Evolutionary conservation across 2,113 vertebrate genomes (phyloP).

Genomic region (Hemichromis elongatus): DNA sequence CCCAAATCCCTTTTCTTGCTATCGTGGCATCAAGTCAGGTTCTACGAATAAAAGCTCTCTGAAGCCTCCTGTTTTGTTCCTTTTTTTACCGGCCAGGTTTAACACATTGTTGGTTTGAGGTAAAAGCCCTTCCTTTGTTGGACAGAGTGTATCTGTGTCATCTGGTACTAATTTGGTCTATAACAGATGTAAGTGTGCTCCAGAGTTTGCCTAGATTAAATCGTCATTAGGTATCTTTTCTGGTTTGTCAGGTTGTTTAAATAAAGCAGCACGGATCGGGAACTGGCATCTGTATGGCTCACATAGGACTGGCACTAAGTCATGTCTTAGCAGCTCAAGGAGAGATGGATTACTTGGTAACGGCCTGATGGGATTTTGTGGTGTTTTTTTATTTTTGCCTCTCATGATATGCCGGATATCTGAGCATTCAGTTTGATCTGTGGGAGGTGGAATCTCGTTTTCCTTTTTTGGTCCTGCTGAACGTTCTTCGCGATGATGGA

Average conservation of each 20-base stretch:
- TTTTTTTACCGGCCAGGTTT: neutral
- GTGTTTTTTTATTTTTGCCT: neutral
- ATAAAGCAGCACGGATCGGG: neutral
- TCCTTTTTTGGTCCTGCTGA: slow-evolving; percentile 30
- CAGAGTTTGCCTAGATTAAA: neutral
- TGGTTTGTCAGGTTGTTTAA: neutral
- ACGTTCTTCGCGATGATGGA: neutral
- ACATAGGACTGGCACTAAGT: neutral
- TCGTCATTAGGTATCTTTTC: neutral
- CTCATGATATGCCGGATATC: neutral
- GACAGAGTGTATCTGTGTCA: neutral
- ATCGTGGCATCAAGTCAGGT: slow-evolving; percentile 21
- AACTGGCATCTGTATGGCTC: neutral
- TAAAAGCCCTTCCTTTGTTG: neutral
- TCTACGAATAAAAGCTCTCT: neutral
- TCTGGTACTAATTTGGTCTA: neutral
- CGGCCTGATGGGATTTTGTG: neutral
- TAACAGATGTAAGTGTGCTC: neutral
- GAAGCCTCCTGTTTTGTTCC: neutral
- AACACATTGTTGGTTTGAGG: neutral
- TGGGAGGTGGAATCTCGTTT: neutral
- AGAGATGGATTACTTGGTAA: neutral
- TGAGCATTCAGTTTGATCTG: slow-evolving; percentile 8
- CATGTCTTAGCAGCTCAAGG: neutral
- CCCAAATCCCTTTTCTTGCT: slow-evolving; percentile 28